Percentiles rank a stretch among this genome's conserved stretches.
Evolutionary conservation across 2,888 invertebrate genomes (phyloP).

Genomic region (Yponomeuta plumbellus): DNA sequence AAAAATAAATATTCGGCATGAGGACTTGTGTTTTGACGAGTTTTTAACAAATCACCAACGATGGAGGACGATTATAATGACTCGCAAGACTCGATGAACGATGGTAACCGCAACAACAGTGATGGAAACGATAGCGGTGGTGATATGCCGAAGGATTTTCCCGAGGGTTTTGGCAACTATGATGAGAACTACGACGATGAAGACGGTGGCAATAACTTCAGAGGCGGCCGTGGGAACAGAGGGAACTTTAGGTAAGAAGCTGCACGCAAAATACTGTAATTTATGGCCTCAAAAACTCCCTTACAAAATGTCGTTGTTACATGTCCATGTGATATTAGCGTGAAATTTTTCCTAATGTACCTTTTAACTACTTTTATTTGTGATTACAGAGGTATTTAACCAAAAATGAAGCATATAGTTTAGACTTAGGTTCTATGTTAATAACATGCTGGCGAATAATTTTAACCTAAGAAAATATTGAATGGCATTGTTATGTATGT

Average conservation of each 20-base stretch:
- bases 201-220: constrained; percentile 46
- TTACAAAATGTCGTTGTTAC: constrained; percentile 4
- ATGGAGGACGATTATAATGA: constrained; percentile 69
- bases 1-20: background rate
- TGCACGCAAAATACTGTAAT: background rate
- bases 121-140: constrained; percentile 37
- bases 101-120: constrained; percentile 31
- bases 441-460: background rate
- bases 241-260: constrained; percentile 59
- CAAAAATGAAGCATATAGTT: background rate
- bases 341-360: background rate
- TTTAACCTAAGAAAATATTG: background rate
- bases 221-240: constrained; percentile 56
- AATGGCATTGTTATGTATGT: background rate
- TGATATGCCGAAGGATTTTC: constrained; percentile 56
- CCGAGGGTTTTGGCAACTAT: constrained; percentile 42
- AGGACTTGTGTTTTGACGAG: background rate
- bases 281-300: background rate
- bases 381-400: too few species aligned
- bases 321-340: constrained; percentile 20
- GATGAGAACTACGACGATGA: constrained; percentile 65
- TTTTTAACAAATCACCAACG: constrained; percentile 22
- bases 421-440: background rate
- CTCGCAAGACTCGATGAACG: constrained; percentile 48
- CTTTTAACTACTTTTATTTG: background rate